Evolutionary conservation across 2,113 vertebrate genomes (phyloP).

Genomic region (Sminthopsis crassicaudata): DNA sequence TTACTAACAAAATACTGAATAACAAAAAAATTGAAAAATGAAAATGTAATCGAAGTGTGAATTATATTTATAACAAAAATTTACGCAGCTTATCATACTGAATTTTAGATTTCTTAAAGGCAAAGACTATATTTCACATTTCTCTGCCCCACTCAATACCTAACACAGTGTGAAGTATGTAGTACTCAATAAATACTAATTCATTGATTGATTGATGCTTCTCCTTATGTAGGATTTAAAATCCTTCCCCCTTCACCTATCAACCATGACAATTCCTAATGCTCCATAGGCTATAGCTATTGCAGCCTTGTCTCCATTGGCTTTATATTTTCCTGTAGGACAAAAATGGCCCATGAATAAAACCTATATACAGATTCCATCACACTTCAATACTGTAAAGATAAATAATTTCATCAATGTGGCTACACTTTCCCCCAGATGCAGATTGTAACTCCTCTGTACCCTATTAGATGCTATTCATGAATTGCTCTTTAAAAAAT

Average conservation of each 20-base stretch:
- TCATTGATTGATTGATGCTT: neutral
- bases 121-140: neutral
- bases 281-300: neutral
- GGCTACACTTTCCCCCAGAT: neutral
- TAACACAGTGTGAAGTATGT: neutral
- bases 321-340: neutral
- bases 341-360: neutral
- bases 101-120: constrained; percentile 13
- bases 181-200: neutral
- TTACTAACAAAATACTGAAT: neutral
- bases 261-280: neutral
- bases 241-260: neutral
- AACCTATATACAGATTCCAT: neutral
- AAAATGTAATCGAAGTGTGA: neutral
- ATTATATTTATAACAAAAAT: constrained; percentile 19
- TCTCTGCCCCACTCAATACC: neutral
- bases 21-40: neutral
- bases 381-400: neutral
- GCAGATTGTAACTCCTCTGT: neutral
- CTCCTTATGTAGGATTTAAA: neutral
- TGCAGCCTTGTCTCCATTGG: neutral
- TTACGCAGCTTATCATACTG: constrained; percentile 25
- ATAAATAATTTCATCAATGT: neutral
- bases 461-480: neutral
- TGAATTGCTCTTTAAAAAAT: neutral